Conservation (phyloP, 2,113 vertebrate species). For the Condylura cristata region DNA sequence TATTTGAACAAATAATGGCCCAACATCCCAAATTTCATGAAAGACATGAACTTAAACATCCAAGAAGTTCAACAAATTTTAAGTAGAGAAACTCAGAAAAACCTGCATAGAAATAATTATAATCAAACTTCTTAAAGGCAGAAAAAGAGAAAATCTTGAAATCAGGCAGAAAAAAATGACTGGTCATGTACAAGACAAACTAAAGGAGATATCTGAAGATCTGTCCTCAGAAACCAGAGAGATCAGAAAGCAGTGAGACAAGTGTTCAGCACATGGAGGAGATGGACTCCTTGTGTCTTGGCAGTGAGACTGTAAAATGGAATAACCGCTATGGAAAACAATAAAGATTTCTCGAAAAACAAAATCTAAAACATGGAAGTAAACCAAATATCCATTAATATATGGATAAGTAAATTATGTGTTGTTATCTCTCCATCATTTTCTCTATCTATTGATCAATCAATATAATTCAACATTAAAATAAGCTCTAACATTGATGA, state of each 20-base stretch:
- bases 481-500: not conserved
- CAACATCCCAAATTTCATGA: not conserved
- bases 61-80: not conserved
- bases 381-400: not conserved
- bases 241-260: not conserved
- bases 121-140: not conserved
- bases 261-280: not conserved
- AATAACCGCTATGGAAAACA: not conserved
- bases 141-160: not conserved
- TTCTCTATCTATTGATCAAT: too few species aligned
- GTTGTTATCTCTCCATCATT: too few species aligned
- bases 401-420: not conserved
- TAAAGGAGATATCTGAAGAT: not conserved
- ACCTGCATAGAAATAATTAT: not conserved
- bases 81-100: not conserved
- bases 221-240: not conserved
- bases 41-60: not conserved
- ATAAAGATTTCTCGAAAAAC: not conserved
- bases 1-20: not conserved
- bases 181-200: not conserved
- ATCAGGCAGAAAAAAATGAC: not conserved
- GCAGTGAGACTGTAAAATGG: not conserved
- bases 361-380: not conserved
- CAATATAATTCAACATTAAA: not conserved
- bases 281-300: not conserved